Base-by-base conservation (phyloP, 2,797 vertebrate genomes). In the Falco cherrug region DNA sequence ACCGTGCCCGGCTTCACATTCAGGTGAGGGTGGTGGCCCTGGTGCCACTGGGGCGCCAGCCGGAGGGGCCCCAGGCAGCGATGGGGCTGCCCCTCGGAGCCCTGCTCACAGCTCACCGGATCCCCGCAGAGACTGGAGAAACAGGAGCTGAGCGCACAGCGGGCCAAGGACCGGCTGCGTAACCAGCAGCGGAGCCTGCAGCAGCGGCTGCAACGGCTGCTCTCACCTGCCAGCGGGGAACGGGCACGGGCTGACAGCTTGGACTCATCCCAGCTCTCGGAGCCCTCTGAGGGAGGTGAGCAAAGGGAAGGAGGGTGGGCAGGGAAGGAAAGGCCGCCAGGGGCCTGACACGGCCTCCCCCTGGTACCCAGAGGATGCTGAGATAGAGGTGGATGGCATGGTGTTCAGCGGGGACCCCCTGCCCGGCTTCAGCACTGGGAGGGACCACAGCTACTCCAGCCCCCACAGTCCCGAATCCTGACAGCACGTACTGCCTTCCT, bases 361-460 rank as follows among this genome's bases (percentile, higher is more conserved):
- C 24, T 5, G n/a, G 7, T 48, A 13, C 97, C 94, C 98, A 99
- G 99, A 99, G 96, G 99, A 99, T 16, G 98, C 98, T 5, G 99
- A 99, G 96, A 98, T 99, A 50, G 99, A 99, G 5, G 99, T 99
- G 97, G 99, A 99, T 50, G 98, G 98, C 60, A 95, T 98, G 29
- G 98, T 98, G 94, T 99, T 99, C 16, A 96, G 98, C 21, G 97
- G 98, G 16, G 99, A 99, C 29, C 97, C 98, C 90, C 98, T 99
- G 95, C 97, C 96, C 16, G 78, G 97, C 26, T 97, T 98, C 6
- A 97, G 98, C 68, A 64, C 97, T 0, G 98, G 97, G 11, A 98
- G 95, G 39, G 99, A 99, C 88, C 99, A 99, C 98, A 99, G 99
- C 97, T 99, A 99, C 97, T 99, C 99, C 70, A 99, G 98, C 92